These are phyloP conservation scores for Cerastis rubricosa DNA, from an alignment of 2,888 invertebrate genomes.

Conservation along the genomic window DNA sequence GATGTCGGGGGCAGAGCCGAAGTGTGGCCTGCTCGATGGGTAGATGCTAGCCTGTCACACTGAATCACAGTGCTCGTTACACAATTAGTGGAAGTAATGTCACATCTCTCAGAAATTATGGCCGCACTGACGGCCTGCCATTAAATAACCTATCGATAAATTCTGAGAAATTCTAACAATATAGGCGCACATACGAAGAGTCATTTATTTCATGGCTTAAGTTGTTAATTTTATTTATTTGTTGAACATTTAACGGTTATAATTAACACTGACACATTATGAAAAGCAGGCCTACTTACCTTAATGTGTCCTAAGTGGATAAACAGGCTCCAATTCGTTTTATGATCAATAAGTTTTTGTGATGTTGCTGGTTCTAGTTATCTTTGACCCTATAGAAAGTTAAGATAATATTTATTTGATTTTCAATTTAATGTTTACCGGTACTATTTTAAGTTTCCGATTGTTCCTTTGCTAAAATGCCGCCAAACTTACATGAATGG, in stretches of 20 bases:
- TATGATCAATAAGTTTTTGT: not conserved
- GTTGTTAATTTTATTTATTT: conserved; percentile 30
- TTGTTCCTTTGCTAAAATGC: conserved; percentile 1
- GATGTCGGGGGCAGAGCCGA: conserved; percentile 50
- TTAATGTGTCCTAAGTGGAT: not conserved
- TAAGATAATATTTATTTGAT: not conserved
- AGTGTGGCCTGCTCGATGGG: conserved; percentile 61
- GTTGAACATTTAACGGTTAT: conserved; percentile 13
- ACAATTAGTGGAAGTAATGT: conserved; percentile 77
- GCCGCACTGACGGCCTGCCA: conserved; percentile 60
- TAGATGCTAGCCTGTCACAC: conserved; percentile 64
- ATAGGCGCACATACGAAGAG: conserved; percentile 13
- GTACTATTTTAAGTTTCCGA: not conserved
- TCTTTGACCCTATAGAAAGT: not conserved
- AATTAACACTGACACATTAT: conserved; percentile 8
- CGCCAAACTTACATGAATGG: conserved; percentile 9
- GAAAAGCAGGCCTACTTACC: not conserved
- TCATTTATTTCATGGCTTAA: conserved; percentile 31
- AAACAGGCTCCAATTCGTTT: not conserved
- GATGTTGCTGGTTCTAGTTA: not conserved
- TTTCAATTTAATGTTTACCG: not conserved
- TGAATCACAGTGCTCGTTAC: conserved; percentile 76
- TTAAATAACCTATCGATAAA: conserved; percentile 62
- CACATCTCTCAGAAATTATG: conserved; percentile 73
- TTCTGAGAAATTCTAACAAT: conserved; percentile 53